Evolutionary conservation across 37 sponge, comb jelly and placozoan genomes (phyloP).

Genomic region (Dysidea cf. avara): DNA sequence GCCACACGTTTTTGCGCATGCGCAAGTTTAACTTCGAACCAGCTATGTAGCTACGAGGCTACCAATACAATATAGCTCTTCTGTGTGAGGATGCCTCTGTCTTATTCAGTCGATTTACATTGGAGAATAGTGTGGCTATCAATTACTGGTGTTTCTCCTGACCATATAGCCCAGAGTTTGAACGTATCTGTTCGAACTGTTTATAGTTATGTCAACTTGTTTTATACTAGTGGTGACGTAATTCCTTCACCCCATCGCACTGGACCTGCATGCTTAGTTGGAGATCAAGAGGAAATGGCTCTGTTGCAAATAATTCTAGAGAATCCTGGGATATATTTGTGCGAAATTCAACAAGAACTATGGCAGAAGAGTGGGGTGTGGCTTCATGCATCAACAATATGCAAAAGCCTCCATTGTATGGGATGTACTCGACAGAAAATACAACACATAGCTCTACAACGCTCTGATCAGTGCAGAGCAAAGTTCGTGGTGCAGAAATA

Average conservation of each 20-base stretch:
- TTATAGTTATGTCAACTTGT: neutral
- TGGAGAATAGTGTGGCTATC: conserved; percentile 4
- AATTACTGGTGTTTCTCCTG: neutral
- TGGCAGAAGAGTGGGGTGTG: neutral
- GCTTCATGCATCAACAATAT: neutral
- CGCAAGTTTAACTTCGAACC: no score
- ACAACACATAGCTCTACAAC: neutral
- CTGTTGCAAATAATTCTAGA: neutral
- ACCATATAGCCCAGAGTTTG: neutral
- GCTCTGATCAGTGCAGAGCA: neutral
- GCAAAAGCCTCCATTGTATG: neutral
- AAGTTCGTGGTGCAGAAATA: conserved; percentile 2
- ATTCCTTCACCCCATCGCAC: neutral
- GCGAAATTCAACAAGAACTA: neutral
- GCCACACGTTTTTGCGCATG: no score
- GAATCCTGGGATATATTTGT: conserved; percentile 5
- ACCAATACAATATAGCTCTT: no score
- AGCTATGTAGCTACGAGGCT: no score
- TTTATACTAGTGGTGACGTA: neutral
- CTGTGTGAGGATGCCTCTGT: conserved; percentile 16
- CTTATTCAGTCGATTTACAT: conserved; percentile 7
- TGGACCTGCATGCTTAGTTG: neutral
- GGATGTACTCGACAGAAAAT: conserved; percentile 13
- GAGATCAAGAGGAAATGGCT: neutral
- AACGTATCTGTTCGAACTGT: neutral